Evolutionary conservation across 2,797 vertebrate species (phyloP).

Genomic region (Bothrops alternatus): DNA sequence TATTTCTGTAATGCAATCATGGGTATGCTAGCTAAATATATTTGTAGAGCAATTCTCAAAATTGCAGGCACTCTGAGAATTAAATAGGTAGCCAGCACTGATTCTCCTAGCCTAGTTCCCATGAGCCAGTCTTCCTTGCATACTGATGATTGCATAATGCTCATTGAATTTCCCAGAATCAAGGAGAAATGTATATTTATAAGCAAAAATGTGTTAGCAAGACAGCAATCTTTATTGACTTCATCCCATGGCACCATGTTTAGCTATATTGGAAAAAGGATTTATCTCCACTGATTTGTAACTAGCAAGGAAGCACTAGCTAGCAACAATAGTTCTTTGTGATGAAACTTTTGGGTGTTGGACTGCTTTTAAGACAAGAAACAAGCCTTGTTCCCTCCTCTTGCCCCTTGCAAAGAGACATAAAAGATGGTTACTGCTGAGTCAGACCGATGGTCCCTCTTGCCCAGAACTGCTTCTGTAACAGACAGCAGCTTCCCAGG

Average conservation of each 20-base stretch:
- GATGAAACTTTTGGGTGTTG: not conserved
- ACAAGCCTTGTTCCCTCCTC: not conserved
- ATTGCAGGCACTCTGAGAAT: not conserved
- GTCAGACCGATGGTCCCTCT: not conserved
- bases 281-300: not conserved
- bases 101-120: not conserved
- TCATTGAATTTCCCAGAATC: not conserved
- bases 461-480: not conserved
- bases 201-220: not conserved
- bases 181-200: not conserved
- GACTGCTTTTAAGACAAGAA: not conserved
- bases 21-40: constrained; percentile 10
- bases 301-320: not conserved
- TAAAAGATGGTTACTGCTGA: not conserved
- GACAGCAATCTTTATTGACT: not conserved
- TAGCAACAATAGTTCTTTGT: not conserved
- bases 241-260: not conserved
- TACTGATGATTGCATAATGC: not conserved
- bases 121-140: not conserved
- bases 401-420: not conserved
- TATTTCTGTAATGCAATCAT: constrained; percentile 8
- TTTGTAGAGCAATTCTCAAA: constrained; percentile 9
- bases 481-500: not conserved
- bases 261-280: not conserved
- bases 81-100: not conserved